A percentile compares a stretch with the other conserved stretches of the same genome.
These are phyloP conservation scores for Choristoneura rosaceana DNA, from an alignment of 2,888 invertebrate genomes.

Conservation along the genomic window DNA sequence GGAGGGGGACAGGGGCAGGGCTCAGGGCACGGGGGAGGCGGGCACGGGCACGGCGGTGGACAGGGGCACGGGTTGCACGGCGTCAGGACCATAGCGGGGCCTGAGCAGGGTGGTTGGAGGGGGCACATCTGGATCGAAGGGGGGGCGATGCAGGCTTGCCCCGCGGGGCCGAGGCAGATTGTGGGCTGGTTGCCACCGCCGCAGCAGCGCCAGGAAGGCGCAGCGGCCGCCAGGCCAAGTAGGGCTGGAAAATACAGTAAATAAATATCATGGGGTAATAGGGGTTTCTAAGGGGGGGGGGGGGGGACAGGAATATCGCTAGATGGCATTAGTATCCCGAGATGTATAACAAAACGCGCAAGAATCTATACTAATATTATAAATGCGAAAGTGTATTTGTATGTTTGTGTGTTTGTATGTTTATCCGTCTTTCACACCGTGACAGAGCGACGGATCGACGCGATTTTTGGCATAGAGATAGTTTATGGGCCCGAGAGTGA, in stretches of 20 bases:
- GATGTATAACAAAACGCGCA: too few species aligned
- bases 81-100: conserved; percentile 40
- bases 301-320: too few species aligned
- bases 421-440: too few species aligned
- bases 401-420: too few species aligned
- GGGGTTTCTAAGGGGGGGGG: too few species aligned
- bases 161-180: conserved; percentile 57
- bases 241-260: conserved; percentile 53
- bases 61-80: conserved; percentile 43
- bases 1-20: conserved; percentile 40
- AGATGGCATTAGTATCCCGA: too few species aligned
- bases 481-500: too few species aligned
- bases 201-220: conserved; percentile 64
- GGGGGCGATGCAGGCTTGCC: conserved; percentile 56
- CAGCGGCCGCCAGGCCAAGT: conserved; percentile 65
- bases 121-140: conserved; percentile 57
- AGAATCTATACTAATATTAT: too few species aligned
- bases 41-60: conserved; percentile 26
- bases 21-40: conserved; percentile 32
- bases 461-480: too few species aligned
- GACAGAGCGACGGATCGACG: too few species aligned
- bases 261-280: too few species aligned
- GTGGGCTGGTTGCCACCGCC: conserved; percentile 59
- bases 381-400: too few species aligned
- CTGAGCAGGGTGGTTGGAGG: conserved; percentile 46